Percentiles rank a stretch among this genome's conserved stretches.
Conservation (phyloP, 2,797 vertebrate genomes). For the Adelosebastes latens region DNA sequence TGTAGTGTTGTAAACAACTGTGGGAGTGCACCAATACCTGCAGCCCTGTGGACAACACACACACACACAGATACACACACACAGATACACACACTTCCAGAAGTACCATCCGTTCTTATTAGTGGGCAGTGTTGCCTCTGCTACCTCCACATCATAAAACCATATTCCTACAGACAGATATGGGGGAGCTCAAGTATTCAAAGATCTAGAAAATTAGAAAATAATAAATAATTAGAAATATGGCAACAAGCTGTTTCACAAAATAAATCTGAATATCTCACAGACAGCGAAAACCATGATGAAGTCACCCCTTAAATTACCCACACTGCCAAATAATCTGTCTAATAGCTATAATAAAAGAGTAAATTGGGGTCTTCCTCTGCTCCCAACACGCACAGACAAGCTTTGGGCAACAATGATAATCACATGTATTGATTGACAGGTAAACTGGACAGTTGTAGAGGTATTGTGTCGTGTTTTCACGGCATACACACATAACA, state of each 20-base stretch:
- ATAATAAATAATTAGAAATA: not conserved
- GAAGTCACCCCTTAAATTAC: not conserved
- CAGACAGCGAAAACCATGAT: not conserved
- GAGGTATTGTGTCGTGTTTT: slow-evolving; percentile 19
- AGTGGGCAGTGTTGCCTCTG: slow-evolving; percentile 64
- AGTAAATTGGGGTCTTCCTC: slow-evolving; percentile 1
- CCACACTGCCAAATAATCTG: slow-evolving; percentile 7
- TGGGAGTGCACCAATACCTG: slow-evolving; percentile 37
- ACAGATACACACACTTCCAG: not conserved
- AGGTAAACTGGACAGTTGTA: not conserved
- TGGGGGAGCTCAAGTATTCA: not conserved
- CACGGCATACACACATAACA: not conserved
- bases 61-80: slow-evolving; percentile 1
- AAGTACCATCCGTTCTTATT: slow-evolving; percentile 34
- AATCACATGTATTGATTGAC: not conserved
- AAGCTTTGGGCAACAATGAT: not conserved
- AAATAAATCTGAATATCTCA: slow-evolving; percentile 7
- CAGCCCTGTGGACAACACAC: slow-evolving; percentile 23
- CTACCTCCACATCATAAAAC: slow-evolving; percentile 49
- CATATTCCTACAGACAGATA: slow-evolving; percentile 5
- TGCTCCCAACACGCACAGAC: slow-evolving; percentile 2
- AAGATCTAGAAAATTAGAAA: not conserved
- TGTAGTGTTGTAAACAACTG: slow-evolving; percentile 54
- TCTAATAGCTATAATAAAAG: not conserved
- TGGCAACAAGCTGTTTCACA: not conserved